These are phyloP conservation scores for Tenthredo notha DNA, from an alignment of 2,888 invertebrate species.

Conservation along the genomic window DNA sequence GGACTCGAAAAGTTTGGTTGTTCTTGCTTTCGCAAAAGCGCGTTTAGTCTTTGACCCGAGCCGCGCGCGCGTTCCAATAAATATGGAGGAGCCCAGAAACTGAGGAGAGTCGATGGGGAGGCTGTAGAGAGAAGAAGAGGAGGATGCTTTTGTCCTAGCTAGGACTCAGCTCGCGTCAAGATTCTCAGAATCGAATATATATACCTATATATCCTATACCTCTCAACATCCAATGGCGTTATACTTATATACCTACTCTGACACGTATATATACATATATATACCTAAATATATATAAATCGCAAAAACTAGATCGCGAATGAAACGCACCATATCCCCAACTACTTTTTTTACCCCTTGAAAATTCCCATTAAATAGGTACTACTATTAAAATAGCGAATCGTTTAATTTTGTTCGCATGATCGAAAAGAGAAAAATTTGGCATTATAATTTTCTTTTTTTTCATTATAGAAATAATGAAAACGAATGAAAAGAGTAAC, in stretches of 20 bases:
- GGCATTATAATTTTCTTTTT: no score
- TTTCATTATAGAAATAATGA: no score
- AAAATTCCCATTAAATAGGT: not conserved
- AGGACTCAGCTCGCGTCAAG: not conserved
- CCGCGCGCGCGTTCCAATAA: constrained; percentile 47
- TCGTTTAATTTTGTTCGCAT: no score
- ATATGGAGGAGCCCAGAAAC: constrained; percentile 34
- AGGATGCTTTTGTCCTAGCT: constrained; percentile 7
- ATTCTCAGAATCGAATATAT: constrained; percentile 17
- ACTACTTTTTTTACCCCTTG: not conserved
- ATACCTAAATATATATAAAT: not conserved
- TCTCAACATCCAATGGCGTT: not conserved
- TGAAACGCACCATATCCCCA: not conserved
- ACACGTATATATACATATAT: not conserved
- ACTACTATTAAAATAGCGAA: not conserved
- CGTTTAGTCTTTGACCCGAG: constrained; percentile 41
- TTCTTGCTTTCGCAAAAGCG: constrained; percentile 10
- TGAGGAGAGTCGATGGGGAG: not conserved
- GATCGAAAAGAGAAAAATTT: no score
- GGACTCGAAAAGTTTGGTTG: not conserved
- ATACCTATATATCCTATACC: not conserved
- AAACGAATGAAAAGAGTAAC: no score
- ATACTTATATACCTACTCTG: not conserved
- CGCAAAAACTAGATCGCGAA: constrained; percentile 3
- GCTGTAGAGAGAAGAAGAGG: not conserved